A percentile compares a stretch with the other conserved stretches of the same genome.
These are phyloP conservation scores for Leptopterna dolabrata DNA, from an alignment of 2,888 invertebrate genomes.

Conservation along the genomic window DNA sequence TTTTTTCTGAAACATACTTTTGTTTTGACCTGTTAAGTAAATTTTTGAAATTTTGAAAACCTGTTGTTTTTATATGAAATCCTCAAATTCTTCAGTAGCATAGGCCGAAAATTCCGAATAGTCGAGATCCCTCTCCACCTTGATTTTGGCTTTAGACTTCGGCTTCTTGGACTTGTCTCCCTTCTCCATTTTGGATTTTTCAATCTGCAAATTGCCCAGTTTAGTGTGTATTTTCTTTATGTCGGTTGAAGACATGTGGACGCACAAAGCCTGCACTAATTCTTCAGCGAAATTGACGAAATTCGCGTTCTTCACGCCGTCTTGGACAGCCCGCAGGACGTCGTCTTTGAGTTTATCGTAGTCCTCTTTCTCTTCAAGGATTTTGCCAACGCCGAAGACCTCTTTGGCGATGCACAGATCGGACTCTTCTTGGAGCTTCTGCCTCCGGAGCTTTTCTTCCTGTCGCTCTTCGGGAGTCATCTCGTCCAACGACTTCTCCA, in stretches of 20 bases:
- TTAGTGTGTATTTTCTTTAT: constrained; percentile 87
- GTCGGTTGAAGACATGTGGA: constrained; percentile 75
- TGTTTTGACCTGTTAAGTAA: background rate
- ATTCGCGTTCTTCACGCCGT: constrained; percentile 62
- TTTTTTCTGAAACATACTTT: constrained; percentile 8
- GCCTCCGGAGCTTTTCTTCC: constrained; percentile 80
- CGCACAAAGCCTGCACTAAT: constrained; percentile 74
- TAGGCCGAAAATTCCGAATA: constrained; percentile 64
- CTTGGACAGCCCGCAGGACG: constrained; percentile 61
- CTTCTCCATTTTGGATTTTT: constrained; percentile 89
- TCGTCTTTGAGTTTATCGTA: constrained; percentile 62
- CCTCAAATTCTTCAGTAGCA: constrained; percentile 63
- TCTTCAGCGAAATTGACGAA: constrained; percentile 68
- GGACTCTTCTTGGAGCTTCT: constrained; percentile 88
- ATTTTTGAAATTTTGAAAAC: constrained; percentile 1
- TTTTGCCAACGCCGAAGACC: constrained; percentile 60
- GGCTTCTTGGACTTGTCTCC: constrained; percentile 82
- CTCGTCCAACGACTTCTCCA: constrained; percentile 68
- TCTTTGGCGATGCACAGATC: constrained; percentile 69
- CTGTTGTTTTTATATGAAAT: constrained; percentile 62
- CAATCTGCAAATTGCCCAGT: constrained; percentile 85
- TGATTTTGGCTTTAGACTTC: constrained; percentile 83
- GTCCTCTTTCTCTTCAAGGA: constrained; percentile 62
- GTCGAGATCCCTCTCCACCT: constrained; percentile 74
- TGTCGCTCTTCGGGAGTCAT: constrained; percentile 82